Evolutionary conservation across 2,113 vertebrate species (phyloP).

Genomic region (Spermophilus dauricus): DNA sequence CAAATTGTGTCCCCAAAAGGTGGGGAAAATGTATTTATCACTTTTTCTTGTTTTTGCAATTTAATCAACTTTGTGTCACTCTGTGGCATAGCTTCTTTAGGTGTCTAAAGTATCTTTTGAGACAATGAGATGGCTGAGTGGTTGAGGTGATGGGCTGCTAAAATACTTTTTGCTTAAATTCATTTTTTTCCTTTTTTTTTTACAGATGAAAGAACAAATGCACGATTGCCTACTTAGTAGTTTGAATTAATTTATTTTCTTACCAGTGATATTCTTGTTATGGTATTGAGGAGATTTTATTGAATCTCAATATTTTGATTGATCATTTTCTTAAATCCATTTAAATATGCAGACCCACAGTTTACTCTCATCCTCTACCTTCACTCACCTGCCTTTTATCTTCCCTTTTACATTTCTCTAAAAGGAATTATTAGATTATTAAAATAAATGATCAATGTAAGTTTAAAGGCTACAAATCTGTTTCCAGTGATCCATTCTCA

Average conservation of each 20-base stretch:
- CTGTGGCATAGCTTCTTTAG: no score
- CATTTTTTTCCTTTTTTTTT: neutral
- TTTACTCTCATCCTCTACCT: no score
- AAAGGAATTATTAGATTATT: neutral
- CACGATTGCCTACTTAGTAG: neutral
- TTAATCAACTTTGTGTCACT: no score
- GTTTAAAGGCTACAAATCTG: neutral
- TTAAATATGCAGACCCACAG: no score
- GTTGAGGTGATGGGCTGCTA: neutral
- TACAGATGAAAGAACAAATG: neutral
- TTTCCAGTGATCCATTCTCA: neutral
- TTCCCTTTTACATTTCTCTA: no score
- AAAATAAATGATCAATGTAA: neutral
- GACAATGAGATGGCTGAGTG: neutral
- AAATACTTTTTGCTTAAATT: neutral
- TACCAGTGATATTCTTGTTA: neutral
- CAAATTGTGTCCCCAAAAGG: neutral
- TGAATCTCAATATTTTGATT: neutral
- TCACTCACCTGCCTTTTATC: no score
- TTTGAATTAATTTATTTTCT: neutral
- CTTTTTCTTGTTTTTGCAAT: no score
- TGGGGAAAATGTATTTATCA: neutral
- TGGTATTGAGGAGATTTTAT: neutral
- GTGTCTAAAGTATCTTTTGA: neutral
- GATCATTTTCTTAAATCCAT: neutral